Conservation (phyloP, 2,888 invertebrate genomes). For the Lysandra bellargus region DNA sequence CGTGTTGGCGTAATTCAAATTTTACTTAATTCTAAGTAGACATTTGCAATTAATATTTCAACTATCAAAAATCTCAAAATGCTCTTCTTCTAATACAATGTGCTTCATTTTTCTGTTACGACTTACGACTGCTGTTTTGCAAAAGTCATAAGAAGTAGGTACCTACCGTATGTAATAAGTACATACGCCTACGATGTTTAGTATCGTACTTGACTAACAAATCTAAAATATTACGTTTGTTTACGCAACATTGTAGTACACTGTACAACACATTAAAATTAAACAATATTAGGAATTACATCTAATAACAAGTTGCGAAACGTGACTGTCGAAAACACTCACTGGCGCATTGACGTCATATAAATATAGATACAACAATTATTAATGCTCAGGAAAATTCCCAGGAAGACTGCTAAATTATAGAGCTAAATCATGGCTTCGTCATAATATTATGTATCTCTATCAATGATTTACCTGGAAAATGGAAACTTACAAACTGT, state of each 20-base stretch:
- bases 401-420: not conserved
- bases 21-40: not conserved
- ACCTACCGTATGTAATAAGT: not conserved
- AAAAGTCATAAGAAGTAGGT: not conserved
- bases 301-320: constrained; percentile 25
- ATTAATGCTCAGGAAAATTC: not conserved
- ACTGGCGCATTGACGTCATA: constrained; percentile 3
- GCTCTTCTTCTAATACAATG: not conserved
- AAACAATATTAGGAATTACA: constrained; percentile 32
- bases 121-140: not conserved
- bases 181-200: not conserved
- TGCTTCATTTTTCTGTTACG: no score
- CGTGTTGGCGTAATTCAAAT: not conserved
- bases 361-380: not conserved
- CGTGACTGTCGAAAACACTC: constrained; percentile 26
- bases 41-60: no score
- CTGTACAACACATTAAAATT: constrained; percentile 26
- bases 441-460: not conserved
- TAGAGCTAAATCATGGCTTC: not conserved
- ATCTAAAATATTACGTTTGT: not conserved
- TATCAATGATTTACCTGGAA: not conserved
- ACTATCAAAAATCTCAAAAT: no score
- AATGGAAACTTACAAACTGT: not conserved
- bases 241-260: not conserved
- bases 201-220: not conserved